A percentile compares a stretch with the other conserved stretches of the same genome.
phyloP scores from a whole-genome alignment of 2,797 vertebrate species.

The Peromyscus eremicus region DNA sequence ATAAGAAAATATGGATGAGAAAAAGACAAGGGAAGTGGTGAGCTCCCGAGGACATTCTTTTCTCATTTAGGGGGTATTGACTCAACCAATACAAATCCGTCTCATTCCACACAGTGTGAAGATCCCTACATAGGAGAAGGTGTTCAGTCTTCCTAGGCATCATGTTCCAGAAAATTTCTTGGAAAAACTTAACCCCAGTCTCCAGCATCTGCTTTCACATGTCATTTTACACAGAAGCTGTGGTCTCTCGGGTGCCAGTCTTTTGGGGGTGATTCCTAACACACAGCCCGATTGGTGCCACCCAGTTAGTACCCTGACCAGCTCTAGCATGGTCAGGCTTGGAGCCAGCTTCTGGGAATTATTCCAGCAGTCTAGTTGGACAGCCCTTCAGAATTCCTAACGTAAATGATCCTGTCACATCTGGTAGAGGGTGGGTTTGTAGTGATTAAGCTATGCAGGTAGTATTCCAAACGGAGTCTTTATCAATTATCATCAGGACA shows the following conservation, averaged over 20 bases:
- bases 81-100: neutral
- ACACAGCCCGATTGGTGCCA: neutral
- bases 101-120: neutral
- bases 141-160: neutral
- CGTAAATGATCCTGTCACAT: slow-evolving; percentile 64
- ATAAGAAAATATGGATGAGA: neutral
- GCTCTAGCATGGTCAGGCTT: neutral
- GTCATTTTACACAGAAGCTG: neutral
- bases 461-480: slow-evolving; percentile 63
- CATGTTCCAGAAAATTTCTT: neutral
- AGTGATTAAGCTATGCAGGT: slow-evolving; percentile 39
- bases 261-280: slow-evolving; percentile 10
- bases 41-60: neutral
- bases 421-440: slow-evolving; percentile 22
- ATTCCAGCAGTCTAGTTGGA: slow-evolving; percentile 53
- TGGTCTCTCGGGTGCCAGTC: neutral
- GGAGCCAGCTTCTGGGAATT: slow-evolving; percentile 49
- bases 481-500: slow-evolving; percentile 69
- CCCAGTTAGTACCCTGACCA: slow-evolving; percentile 55
- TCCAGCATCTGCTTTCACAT: neutral
- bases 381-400: slow-evolving; percentile 55
- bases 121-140: neutral
- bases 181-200: neutral
- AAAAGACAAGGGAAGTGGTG: neutral
- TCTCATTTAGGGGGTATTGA: neutral